Evolutionary conservation across 1,140 invertebrate species (phyloP), one percentile per base, ranked within the genome.

Genomic region (Drosophila bipectinata): DNA sequence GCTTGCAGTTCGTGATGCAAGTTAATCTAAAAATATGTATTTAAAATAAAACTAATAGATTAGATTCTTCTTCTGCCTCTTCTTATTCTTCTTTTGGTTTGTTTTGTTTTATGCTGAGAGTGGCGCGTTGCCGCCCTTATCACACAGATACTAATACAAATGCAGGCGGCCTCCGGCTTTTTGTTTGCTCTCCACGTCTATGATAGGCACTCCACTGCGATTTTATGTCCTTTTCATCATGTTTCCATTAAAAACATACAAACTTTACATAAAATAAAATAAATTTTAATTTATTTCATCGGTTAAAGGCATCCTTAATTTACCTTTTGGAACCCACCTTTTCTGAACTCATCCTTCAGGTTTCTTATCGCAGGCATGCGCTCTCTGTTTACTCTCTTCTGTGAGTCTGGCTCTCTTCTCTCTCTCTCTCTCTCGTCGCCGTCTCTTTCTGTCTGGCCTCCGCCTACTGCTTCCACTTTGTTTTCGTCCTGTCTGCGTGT

Each of bases 401-500:
- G 39, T 14, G 45, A 7, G 18, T 49, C 72, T 44, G 53, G 28
- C 49, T 53, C 53, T 51, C 30, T 52, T 47, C 30, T 52, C 10
- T 54, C 55, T 51, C 39, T 63, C 37, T 41, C 45, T 15, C 15
- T 15, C n/a, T 58, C 18, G 52, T 68, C 66, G 21, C 6, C 45
- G 14, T 63, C 32, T 59, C 56, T 67, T 48, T 77, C 55, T 69
- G 63, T 54, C 66, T 64, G 68, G 63, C 58, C 63, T 63, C 73
- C 63, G 73, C 63, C 63, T 78, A 71, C 78, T 49, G 39, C 9
- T 52, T 63, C 56, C 47, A 14, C 55, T 69, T 53, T 72, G 55
- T 72, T 87, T 81, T 75, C 66, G 77, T 88, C 82, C 79, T 76
- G 77, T 77, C 51, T 72, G 66, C 72, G 67, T 87, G 83, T 87